Conservation (phyloP, 2,113 vertebrate species). For the Brachyhypopomus gauderio region DNA sequence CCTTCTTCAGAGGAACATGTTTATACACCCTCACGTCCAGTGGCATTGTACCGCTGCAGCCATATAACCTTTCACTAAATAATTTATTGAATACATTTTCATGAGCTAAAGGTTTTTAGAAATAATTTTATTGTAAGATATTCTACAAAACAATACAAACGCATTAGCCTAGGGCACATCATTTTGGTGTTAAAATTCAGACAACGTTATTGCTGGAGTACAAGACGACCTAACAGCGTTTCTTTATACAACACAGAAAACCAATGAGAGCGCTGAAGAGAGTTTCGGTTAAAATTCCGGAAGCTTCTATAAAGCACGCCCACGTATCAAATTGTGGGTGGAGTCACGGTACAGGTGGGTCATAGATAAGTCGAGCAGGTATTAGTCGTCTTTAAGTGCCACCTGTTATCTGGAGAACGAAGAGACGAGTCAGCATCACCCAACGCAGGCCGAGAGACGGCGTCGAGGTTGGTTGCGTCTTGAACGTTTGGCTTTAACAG, state of each 20-base stretch:
- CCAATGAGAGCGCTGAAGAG: too few species aligned
- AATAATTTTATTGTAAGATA: too few species aligned
- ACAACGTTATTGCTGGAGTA: too few species aligned
- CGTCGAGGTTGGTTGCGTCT: neutral
- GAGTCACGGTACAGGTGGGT: slow-evolving; percentile 18
- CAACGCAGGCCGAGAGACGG: neutral
- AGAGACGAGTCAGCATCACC: neutral
- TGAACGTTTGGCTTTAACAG: neutral
- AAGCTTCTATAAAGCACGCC: slow-evolving; percentile 21
- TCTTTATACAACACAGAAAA: neutral
- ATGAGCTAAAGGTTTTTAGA: too few species aligned
- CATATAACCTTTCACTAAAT: too few species aligned
- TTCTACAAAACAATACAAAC: too few species aligned
- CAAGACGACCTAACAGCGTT: neutral
- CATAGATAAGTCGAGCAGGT: slow-evolving; percentile 43
- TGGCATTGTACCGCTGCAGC: too few species aligned
- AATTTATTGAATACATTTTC: too few species aligned
- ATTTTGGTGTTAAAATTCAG: too few species aligned
- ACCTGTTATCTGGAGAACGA: neutral
- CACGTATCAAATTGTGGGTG: slow-evolving; percentile 39
- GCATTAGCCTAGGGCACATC: too few species aligned
- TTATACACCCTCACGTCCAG: too few species aligned
- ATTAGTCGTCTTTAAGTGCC: neutral
- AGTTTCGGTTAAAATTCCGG: slow-evolving; percentile 50
- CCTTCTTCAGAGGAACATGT: too few species aligned